Conservation (phyloP, 92 coral and sea anemone species). For the Virgularia gustaviana region DNA sequence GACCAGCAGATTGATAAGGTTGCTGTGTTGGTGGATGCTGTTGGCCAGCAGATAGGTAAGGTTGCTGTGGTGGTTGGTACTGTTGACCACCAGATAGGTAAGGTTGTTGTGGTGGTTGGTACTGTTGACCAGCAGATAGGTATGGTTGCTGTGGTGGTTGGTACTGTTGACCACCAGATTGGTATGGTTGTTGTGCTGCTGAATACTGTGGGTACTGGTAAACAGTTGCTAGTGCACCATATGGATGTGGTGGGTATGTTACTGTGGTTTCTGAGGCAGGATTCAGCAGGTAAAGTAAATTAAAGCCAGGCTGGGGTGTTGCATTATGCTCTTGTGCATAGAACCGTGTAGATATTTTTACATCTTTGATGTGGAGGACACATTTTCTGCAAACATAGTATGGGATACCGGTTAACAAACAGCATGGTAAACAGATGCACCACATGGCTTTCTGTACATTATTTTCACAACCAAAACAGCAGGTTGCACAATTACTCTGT, state of each 20-base stretch:
- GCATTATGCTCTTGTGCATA: conserved; percentile 21
- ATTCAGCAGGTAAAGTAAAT: conserved; percentile 7
- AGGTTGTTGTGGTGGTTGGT: neutral
- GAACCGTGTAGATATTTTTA: conserved; percentile 18
- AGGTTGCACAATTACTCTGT: conserved; percentile 2
- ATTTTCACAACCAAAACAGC: conserved; percentile 22
- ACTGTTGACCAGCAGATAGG: neutral
- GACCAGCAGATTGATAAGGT: too few species aligned
- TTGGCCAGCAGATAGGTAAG: neutral
- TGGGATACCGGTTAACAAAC: conserved; percentile 21
- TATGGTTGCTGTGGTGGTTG: conserved; percentile 13
- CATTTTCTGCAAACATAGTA: conserved; percentile 20
- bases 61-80: neutral
- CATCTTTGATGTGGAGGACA: conserved; percentile 32
- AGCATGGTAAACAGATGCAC: conserved; percentile 27
- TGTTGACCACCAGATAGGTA: neutral
- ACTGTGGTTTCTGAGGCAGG: neutral
- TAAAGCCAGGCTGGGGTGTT: conserved; percentile 5
- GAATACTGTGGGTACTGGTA: conserved; percentile 1
- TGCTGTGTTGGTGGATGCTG: too few species aligned
- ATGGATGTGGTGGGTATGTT: conserved; percentile 8
- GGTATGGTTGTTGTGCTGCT: neutral
- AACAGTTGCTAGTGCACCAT: conserved; percentile 3
- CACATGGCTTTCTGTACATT: conserved; percentile 23
- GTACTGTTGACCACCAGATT: neutral